phyloP scores from a whole-genome alignment of 2,113 vertebrate genomes.

The Heterotilapia buettikoferi region DNA sequence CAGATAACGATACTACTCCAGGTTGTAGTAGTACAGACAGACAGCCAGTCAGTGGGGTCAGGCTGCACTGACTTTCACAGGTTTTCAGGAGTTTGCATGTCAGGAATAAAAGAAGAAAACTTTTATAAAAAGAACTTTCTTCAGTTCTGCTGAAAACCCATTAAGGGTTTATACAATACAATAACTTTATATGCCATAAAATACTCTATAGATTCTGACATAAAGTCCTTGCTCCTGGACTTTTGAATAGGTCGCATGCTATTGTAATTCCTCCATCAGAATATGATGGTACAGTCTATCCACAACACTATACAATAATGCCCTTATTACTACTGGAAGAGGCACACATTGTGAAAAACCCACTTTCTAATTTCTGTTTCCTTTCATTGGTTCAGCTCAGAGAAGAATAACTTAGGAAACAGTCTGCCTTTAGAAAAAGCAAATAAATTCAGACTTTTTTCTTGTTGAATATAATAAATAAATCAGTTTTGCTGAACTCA shows the following conservation, averaged over 20 bases:
- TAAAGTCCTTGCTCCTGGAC: not conserved
- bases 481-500: not conserved
- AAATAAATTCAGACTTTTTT: not conserved
- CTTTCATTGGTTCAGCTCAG: not conserved
- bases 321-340: not conserved
- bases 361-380: not conserved
- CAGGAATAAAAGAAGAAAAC: not conserved
- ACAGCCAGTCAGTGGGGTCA: not conserved
- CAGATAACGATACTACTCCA: not conserved
- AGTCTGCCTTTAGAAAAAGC: not conserved
- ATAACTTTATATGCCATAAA: not conserved
- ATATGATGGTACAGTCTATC: not conserved
- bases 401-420: not conserved
- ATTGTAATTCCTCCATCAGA: not conserved
- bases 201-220: not conserved
- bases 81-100: not conserved
- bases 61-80: not conserved
- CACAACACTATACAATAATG: not conserved
- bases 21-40: not conserved
- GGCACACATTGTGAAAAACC: not conserved
- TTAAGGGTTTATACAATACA: not conserved
- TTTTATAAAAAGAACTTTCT: not conserved
- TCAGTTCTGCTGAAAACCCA: not conserved
- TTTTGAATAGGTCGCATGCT: not conserved
- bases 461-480: not conserved